Percentiles rank a stretch among this genome's conserved stretches.
phyloP scores from a whole-genome alignment of 2,113 vertebrate genomes.

The Tretioscincus oriximinensis region DNA sequence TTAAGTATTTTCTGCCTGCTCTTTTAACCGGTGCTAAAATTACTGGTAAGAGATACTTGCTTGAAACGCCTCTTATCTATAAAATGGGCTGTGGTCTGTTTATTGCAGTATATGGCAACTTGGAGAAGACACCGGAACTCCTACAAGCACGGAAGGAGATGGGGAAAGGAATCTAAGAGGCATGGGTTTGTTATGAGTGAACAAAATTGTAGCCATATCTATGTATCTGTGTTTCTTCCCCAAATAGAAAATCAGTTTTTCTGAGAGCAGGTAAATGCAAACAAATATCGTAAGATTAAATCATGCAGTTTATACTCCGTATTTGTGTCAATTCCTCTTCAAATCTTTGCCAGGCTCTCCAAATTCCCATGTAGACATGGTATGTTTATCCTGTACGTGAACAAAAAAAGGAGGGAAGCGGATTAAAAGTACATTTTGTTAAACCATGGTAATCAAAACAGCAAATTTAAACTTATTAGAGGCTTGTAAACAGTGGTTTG shows the following conservation, averaged over 20 bases:
- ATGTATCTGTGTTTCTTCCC: background rate
- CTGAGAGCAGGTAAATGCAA: background rate
- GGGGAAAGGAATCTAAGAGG: no score
- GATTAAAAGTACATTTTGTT: background rate
- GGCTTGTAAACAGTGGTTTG: background rate
- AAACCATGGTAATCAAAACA: background rate
- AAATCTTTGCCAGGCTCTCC: slow-evolving; percentile 34
- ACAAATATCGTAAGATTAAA: slow-evolving; percentile 5
- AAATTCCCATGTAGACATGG: slow-evolving; percentile 86
- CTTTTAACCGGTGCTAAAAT: background rate
- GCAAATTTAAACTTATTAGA: background rate
- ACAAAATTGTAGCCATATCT: background rate
- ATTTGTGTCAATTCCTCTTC: slow-evolving; percentile 36
- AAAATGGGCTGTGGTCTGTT: background rate
- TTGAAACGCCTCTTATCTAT: background rate
- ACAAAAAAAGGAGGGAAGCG: background rate
- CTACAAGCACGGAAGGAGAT: background rate
- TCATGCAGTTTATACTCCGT: background rate
- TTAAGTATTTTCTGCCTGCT: background rate
- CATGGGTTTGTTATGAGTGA: background rate
- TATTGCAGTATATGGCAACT: background rate
- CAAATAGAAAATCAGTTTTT: background rate
- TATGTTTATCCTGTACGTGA: slow-evolving; percentile 81
- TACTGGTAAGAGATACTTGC: background rate
- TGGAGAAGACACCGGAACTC: background rate